Base-by-base conservation (phyloP, 2,113 vertebrate genomes). In the Macquaria ambigua region DNA sequence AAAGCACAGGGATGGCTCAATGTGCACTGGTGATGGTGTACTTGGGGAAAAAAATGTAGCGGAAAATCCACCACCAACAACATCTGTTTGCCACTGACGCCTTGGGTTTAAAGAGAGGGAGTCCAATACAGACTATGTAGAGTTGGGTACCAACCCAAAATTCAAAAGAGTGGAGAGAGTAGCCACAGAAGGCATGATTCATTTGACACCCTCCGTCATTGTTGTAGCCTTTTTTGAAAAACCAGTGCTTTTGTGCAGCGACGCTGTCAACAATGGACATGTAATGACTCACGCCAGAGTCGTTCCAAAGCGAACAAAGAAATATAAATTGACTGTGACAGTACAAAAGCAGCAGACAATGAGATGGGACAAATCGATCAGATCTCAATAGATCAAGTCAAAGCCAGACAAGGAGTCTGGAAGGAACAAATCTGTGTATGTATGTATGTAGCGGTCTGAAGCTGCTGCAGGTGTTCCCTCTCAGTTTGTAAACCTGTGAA, bases 241-340 rank as follows among this genome's bases (percentile, higher is more conserved):
- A 86, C 37, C 48, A 71, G 59, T 11, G 48, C 75, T 85, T 92
- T 93, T 92, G 89, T 91, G 71, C 75, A 39, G 72, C 56, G 2
- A 85, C 37, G 14, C 74, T 75, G 80, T 85, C 85, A 90, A 93
- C 92, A 93, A 91, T 92, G 79, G 71, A 82, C 68, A 71, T 52
- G 64, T 63, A 88, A 86, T 94, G 93, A 94, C 82, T 94, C 93
- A 94, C 46, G 34, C 28, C 70, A 62, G 39, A 78, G 80, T 91
- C n/a, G 69, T 84, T 92, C 76, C 71, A 73, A 77, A 62, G 56
- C 18, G 73, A 90, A 90, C 91, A 93, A 91, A 91, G 81, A 74
- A 70, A 81, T 68, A 77, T 70, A 88, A 92, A 90, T 87, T 87
- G 87, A 84, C 80, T 84, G 56, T 83, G 83, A 91, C 68, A 68